Conservation (phyloP, 1,140 invertebrate species). For the Hesperophylax magnus region DNA sequence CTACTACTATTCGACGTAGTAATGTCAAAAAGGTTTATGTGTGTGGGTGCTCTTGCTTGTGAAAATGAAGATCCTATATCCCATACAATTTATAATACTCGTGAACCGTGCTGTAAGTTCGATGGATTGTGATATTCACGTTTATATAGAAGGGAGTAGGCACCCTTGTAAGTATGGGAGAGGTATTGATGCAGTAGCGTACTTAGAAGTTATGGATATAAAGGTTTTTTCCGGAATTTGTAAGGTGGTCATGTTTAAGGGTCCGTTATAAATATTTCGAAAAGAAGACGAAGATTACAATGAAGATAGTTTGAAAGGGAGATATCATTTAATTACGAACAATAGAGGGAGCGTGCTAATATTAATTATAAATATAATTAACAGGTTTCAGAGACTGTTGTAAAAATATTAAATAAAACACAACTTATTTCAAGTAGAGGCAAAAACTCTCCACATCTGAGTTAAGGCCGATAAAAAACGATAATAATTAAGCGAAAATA, state of each 20-base stretch:
- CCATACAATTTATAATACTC: conserved; percentile 43
- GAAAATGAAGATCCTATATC: conserved; percentile 38
- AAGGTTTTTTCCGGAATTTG: neutral
- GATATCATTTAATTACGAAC: too few relatives aligned
- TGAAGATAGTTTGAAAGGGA: too few relatives aligned
- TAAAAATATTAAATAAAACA: too few relatives aligned
- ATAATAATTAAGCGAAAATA: too few relatives aligned
- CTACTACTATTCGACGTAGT: neutral
- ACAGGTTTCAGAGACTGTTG: too few relatives aligned
- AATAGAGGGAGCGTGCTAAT: too few relatives aligned
- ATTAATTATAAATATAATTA: too few relatives aligned
- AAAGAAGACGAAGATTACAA: too few relatives aligned
- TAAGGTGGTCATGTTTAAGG: neutral
- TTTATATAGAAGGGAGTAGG: neutral
- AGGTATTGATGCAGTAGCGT: neutral
- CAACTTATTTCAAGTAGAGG: too few relatives aligned
- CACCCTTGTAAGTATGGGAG: neutral
- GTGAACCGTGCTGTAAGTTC: conserved; percentile 37
- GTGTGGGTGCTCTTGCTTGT: conserved; percentile 16
- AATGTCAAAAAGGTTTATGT: conserved; percentile 11
- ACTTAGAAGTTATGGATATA: neutral
- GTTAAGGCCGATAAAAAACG: too few relatives aligned
- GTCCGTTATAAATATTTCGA: too few relatives aligned
- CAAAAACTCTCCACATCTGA: too few relatives aligned
- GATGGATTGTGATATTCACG: conserved; percentile 32